Percentiles rank a stretch among this genome's conserved stretches.
phyloP scores from a whole-genome alignment of 64 coral and sea anemone species.

The Dendrophyllia cribrosa region DNA sequence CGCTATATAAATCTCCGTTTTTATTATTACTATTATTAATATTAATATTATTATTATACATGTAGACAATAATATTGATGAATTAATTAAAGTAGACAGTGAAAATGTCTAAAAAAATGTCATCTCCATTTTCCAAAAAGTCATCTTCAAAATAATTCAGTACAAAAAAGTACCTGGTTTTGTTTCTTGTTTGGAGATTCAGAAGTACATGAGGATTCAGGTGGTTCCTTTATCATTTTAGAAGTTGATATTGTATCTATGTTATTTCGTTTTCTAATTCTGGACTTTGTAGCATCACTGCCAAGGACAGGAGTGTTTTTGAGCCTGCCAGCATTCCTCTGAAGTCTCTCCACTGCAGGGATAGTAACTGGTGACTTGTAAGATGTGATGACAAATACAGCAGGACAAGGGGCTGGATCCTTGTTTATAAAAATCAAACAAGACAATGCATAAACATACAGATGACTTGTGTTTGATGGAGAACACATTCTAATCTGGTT shows the following conservation, averaged over 20 bases:
- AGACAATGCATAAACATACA: background rate
- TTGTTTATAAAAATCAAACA: background rate
- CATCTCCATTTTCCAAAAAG: too few species aligned
- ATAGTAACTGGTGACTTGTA: conserved; percentile 35
- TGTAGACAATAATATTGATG: too few species aligned
- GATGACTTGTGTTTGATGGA: too few species aligned
- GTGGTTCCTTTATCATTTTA: background rate
- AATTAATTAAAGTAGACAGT: too few species aligned
- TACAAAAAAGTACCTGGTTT: background rate
- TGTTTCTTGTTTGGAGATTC: conserved; percentile 19
- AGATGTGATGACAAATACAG: conserved; percentile 8
- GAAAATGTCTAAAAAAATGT: too few species aligned
- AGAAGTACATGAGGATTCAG: background rate
- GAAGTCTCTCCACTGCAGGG: background rate
- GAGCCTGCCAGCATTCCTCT: conserved; percentile 1
- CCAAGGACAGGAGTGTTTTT: conserved; percentile 34
- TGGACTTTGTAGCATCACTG: background rate
- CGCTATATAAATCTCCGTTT: too few species aligned
- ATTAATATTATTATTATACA: too few species aligned
- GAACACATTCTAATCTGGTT: too few species aligned
- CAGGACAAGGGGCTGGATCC: conserved; percentile 35
- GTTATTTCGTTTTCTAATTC: background rate
- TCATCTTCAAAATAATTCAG: too few species aligned
- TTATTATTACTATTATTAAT: too few species aligned
- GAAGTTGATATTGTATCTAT: background rate